Evolutionary conservation across 2,113 vertebrate species (phyloP), one percentile per base, ranked within the genome.

Genomic region (Pelvicachromis taeniatus): DNA sequence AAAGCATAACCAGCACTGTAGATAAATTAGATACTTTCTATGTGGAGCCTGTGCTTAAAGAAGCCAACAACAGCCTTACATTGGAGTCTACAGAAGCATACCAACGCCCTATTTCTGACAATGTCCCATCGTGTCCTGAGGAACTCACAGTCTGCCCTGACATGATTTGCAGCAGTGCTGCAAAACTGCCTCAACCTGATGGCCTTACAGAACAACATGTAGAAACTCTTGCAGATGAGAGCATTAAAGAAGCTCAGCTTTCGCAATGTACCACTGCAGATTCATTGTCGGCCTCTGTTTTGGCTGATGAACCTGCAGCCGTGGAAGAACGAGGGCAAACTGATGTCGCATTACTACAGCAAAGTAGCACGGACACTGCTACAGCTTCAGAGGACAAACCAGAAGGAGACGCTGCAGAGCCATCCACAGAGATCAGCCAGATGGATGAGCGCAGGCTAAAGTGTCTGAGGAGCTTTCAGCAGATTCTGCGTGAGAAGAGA

Each of bases 401-500:
- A 50, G 92, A 80, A 40, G 87, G 40, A 29, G 89, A 85, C 31
- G 56, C 45, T 29, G 78, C n/a, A 16, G 85, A 87, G 29, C 52
- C 23, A 7, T 21, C 58, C 0, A 8, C 26, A 9, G 91, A 94
- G 11, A 31, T 94, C 3, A 94, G 78, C 65, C 91, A 93, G 80
- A 80, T 92, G 85, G 97, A 98, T 87, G 97, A 96, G 29, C 96
- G 97, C 80, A 97, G 96, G 87, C 95, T 99, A 33, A 98, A 97
- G 75, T 98, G 97, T 94, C 95, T 97, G 92, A 97, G 95, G 93
- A 98, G 96, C 93, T 99, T 99, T 94, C 98, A 99, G 95, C 97
- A 97, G 73, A 97, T 99, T 75, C 95, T 99, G 81, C 95, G 91
- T 85, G 97, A 99, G 91, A 99, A 98, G 92, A 97, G 97, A 45